Base-by-base conservation (phyloP, 2,113 vertebrate genomes). In the Alectura lathami region DNA sequence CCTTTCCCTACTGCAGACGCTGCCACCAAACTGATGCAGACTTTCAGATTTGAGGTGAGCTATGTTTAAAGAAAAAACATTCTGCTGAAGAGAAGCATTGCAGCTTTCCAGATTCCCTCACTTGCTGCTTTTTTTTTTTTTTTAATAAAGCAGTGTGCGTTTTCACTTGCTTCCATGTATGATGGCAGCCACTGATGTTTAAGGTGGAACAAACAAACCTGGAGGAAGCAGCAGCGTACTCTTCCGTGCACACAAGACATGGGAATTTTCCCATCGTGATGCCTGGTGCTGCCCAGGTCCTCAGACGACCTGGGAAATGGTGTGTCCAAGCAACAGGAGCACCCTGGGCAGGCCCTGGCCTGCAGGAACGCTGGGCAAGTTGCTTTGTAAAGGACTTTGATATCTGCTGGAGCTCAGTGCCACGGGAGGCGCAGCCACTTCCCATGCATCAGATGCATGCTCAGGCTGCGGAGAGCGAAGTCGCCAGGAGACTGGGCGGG, bases 351-450 rank as follows among this genome's bases (percentile, higher is more conserved):
- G 82, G 96, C 36, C 88, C 63, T 50, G 23, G 82, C 95, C 67
- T 83, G 95, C 95, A 94, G 90, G n/a, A 95, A 42, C 59, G 78
- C 82, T 43, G 40, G 60, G 87, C 93, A 87, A 54, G 88, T n/a
- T 11, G 4, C 75, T 88, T 40, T n/a, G 81, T 70, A 57, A 17
- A 70, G 93, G 78, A 57, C 93, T 93, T 93, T 76, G 93, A 89
- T 79, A 83, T 34, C 85, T 88, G 70, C 70, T 32, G 87, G 51
- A 89, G 70, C 26, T 68, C 66, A 50, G 76, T 16, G 79, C 86
- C 94, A 88, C 9, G 1, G 34, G 86, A 89, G 79, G 50, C 1
- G 56, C 48, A 23, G 48, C 50, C 42, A 27, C 36, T 83, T 74
- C 62, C 79, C 9, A 6, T 3, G 57, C 63, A n/a, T 2, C 48